Base-by-base conservation (phyloP, 2,888 invertebrate species). In the Tupiocoris notatus region DNA sequence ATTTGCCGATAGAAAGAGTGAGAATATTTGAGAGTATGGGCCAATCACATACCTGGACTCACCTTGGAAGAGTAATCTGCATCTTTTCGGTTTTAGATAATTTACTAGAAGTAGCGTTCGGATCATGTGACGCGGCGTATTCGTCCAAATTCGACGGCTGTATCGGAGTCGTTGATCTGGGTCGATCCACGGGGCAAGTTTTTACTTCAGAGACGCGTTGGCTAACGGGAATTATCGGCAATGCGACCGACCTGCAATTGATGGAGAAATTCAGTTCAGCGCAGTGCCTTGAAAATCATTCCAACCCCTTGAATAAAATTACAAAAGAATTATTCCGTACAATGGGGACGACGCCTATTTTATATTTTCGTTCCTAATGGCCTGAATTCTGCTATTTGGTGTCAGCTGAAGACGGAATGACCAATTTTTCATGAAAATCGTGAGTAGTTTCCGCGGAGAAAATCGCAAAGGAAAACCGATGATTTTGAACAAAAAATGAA, bases 191-290 rank as follows among this genome's bases (percentile, higher is more conserved):
- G 0, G 92, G 90, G 81, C 88, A 90, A 6, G 90, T 91, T 82
- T 88, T 89, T 77, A 89, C 85, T 82, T 89, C 88, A 83, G 86
- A 86, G 66, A 85, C 85, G 66, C 92, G 86, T 82, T 92, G 90
- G 82, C 90, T 90, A 81, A 94, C 89, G 22, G 95, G 94, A 79
- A 94, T 88, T 82, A 95, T 90, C 18, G 93, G 91, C 80, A 94
- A 86, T 23, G 91, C 93, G 78, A 91, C 88, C 17, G 94, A 91
- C 79, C 82, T 82, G 68, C 24, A 77, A 79, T 24, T 1, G 7
- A 54, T 61, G 1, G 12, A 39, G 3, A 39, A 39, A 39, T 39
- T 39, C 39, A 39, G 39, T 39, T 12, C 39, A 39, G n/a, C n/a
- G n/a, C n/a, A n/a, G n/a, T n/a, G n/a, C n/a, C n/a, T n/a, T n/a